phyloP scores from a whole-genome alignment of 2,113 vertebrate genomes.

The Menidia beryllina region DNA sequence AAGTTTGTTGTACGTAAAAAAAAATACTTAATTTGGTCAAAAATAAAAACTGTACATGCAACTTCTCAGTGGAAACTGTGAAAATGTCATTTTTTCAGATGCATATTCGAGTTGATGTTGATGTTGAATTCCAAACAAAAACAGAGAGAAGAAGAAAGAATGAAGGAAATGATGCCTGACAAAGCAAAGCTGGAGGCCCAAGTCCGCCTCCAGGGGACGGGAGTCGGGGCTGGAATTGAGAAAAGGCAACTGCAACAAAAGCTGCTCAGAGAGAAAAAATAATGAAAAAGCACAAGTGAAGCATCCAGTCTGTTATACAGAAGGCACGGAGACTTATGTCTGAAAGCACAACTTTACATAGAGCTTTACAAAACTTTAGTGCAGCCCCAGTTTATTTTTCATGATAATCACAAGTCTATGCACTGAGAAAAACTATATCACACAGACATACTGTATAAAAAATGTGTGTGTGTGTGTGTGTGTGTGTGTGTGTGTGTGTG shows the following conservation, averaged over 20 bases:
- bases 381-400: neutral
- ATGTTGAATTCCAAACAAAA: neutral
- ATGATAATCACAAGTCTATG: neutral
- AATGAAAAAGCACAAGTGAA: too few relatives aligned
- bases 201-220: neutral
- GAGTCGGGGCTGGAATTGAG: neutral
- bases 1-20: too few relatives aligned
- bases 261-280: neutral
- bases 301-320: too few relatives aligned
- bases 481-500: too few relatives aligned
- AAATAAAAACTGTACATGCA: too few relatives aligned
- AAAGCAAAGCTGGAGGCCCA: neutral
- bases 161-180: neutral
- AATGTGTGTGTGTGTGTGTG: too few relatives aligned
- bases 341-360: neutral
- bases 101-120: too few relatives aligned
- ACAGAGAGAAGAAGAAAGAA: neutral
- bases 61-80: too few relatives aligned
- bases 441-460: too few relatives aligned
- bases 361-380: neutral
- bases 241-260: conserved; percentile 2
- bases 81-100: too few relatives aligned
- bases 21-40: too few relatives aligned
- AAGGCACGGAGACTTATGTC: neutral
- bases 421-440: neutral